Evolutionary conservation across 2,797 vertebrate species (phyloP).

Genomic region (Hydrolagus colliei): DNA sequence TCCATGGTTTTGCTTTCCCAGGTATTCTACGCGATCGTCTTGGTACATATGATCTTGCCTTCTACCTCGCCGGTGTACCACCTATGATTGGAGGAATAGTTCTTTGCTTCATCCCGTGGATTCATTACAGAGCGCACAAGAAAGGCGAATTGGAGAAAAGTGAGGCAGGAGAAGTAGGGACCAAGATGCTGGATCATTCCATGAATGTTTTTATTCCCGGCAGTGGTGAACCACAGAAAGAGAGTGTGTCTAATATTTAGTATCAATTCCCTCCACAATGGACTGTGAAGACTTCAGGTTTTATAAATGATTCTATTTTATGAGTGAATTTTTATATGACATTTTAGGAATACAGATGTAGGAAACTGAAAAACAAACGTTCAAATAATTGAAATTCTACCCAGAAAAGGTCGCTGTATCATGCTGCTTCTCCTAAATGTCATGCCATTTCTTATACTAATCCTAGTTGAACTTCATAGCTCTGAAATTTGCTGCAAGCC

Average conservation of each 20-base stretch:
- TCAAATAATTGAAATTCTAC: neutral
- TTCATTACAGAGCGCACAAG: slow-evolving; percentile 62
- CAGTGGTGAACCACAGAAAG: slow-evolving; percentile 34
- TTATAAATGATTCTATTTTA: slow-evolving; percentile 18
- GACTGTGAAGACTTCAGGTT: neutral
- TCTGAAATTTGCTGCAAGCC: neutral
- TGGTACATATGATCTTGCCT: slow-evolving; percentile 73
- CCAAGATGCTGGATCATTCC: slow-evolving; percentile 65
- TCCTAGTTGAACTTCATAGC: neutral
- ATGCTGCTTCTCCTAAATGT: neutral
- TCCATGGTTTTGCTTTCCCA: slow-evolving; percentile 40
- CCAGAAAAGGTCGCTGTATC: neutral
- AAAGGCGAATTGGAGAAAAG: slow-evolving; percentile 43
- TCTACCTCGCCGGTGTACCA: slow-evolving; percentile 88
- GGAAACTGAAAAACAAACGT: neutral
- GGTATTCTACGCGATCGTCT: slow-evolving; percentile 76
- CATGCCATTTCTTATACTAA: neutral
- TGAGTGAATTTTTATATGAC: neutral
- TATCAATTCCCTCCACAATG: neutral
- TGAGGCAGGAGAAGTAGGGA: slow-evolving; percentile 49
- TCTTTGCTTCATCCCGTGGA: slow-evolving; percentile 83
- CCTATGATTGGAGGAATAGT: slow-evolving; percentile 80
- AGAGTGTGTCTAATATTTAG: neutral
- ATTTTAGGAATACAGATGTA: neutral
- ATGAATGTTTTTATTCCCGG: slow-evolving; percentile 41